A percentile compares a stretch with the other conserved stretches of the same genome.
Evolutionary conservation across 1,140 invertebrate species (phyloP).

Genomic region (Hormaphis cornu): DNA sequence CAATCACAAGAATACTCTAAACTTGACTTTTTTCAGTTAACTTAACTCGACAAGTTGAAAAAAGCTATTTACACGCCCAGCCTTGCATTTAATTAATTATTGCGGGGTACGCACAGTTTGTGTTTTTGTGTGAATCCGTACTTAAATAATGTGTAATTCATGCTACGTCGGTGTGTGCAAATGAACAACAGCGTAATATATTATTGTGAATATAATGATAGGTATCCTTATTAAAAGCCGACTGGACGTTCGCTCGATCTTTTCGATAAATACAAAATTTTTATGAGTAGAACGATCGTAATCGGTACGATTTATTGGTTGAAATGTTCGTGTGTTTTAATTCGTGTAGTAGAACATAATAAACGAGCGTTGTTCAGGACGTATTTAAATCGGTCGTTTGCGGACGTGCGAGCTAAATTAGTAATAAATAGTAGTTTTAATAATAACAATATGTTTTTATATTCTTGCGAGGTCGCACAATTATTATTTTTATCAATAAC

Average conservation of each 20-base stretch:
- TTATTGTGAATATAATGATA: not conserved
- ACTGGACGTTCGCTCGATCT: not conserved
- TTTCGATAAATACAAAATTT: not conserved
- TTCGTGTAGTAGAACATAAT: not conserved
- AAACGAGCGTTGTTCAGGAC: not conserved
- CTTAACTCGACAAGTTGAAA: too few relatives aligned
- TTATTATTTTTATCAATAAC: too few relatives aligned
- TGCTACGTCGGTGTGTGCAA: slow-evolving; percentile 9
- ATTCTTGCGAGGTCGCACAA: not conserved
- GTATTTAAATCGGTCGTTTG: not conserved
- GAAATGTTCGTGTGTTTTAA: not conserved
- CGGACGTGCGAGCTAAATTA: not conserved
- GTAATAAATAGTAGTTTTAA: not conserved
- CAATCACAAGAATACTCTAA: too few relatives aligned
- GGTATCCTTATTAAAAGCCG: too few relatives aligned
- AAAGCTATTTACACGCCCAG: too few relatives aligned
- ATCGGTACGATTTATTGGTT: not conserved
- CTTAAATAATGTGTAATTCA: not conserved
- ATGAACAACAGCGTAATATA: not conserved
- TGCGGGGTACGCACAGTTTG: too few relatives aligned
- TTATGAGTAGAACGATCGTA: not conserved
- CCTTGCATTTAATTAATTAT: too few relatives aligned
- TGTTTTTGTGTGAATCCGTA: too few relatives aligned
- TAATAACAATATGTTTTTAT: not conserved
- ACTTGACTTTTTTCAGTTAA: too few relatives aligned